phyloP scores from a whole-genome alignment of 2,113 vertebrate species.

The Glaucomys volans region DNA sequence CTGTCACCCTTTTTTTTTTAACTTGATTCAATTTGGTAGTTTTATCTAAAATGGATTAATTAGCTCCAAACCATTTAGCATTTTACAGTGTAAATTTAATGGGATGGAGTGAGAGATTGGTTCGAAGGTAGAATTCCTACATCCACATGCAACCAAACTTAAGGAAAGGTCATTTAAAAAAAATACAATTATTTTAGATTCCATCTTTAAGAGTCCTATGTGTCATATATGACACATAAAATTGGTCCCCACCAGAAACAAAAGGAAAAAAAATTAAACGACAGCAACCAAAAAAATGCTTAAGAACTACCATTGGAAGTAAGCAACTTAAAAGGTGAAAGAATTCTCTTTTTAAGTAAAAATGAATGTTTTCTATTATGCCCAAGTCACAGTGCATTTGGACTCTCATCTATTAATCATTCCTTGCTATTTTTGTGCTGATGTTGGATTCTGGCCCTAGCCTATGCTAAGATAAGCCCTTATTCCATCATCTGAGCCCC shows the following conservation, averaged over 20 bases:
- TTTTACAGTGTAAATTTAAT: not conserved
- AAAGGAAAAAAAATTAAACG: not conserved
- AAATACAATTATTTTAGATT: not conserved
- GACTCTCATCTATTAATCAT: not conserved
- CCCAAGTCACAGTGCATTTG: not conserved
- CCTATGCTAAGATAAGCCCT: not conserved
- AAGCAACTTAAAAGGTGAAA: conserved; percentile 31
- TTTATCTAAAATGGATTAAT: not conserved
- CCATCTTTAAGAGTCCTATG: not conserved
- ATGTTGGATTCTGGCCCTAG: not conserved
- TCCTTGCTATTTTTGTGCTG: conserved; percentile 10
- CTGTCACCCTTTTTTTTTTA: not conserved
- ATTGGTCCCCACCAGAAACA: not conserved
- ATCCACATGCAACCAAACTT: not conserved
- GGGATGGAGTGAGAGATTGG: not conserved
- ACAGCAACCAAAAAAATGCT: not conserved
- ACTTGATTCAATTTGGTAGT: not conserved
- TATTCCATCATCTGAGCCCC: not conserved
- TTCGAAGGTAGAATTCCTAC: not conserved
- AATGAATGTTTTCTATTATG: conserved; percentile 10
- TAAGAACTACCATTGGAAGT: not conserved
- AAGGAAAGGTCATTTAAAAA: not conserved
- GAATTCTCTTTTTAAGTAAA: conserved; percentile 58
- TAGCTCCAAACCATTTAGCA: conserved; percentile 1
- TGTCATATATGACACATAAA: not conserved